Base-by-base conservation (phyloP, 2,888 invertebrate species). In the Coenonympha glycerion region DNA sequence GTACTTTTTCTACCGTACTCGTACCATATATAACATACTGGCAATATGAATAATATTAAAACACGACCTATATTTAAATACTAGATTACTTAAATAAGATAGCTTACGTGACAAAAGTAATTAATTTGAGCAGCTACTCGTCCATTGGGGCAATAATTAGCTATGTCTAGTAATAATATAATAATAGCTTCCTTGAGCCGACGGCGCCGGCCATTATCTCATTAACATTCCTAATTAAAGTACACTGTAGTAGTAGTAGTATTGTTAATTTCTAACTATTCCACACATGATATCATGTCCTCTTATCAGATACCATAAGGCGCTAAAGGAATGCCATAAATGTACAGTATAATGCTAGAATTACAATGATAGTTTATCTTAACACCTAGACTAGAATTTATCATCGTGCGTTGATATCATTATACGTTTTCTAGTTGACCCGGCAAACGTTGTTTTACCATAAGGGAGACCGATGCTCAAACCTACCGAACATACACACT, bases 191-290 rank as follows among this genome's bases (percentile, higher is more conserved):
- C 50, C 47, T 52, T 45, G 40, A 24, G 39, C 28, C 34, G 44
- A 13, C 44, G 31, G 44, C 52, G 53, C 50, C 16, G 39, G 47
- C 42, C 13, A 47, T 52, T 54, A 56, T 51, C 46, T 47, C 26
- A 53, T 56, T 47, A 48, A 48, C 26, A 50, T 48, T 51, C 33
- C 33, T 46, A 39, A 56, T 54, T 47, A 52, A 40, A 28, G 26
- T 11, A 13, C 33, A 37, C 28, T 22, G 36, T 26, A n/a, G 21
- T n/a, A n/a, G n/a, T n/a, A n/a, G n/a, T n/a, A n/a, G n/a, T n/a
- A 30, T 41, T 11, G 30, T 30, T 19, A 24, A 39, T 15, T 9
- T 39, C 39, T 24, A 30, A 41, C 24, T 9, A 16, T 15, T 24
- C 26, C 30, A 30, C 30, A 41, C 19, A 41, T 41, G 41, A 41